These are phyloP conservation scores for Tolmerus cingulatus DNA, from an alignment of 2,888 invertebrate genomes.

Conservation along the genomic window DNA sequence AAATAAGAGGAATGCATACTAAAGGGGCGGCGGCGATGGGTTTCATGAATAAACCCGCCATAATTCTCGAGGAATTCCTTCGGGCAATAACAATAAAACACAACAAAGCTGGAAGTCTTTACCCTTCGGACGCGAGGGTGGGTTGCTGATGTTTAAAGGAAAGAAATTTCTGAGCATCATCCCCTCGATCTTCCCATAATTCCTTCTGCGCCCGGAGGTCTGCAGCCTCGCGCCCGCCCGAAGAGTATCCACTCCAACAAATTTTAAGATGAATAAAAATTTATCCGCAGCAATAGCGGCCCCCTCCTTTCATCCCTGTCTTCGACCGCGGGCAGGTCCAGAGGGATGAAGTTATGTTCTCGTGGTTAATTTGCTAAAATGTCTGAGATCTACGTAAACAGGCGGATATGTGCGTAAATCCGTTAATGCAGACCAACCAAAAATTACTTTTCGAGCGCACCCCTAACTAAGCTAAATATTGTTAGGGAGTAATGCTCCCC, in stretches of 20 bases:
- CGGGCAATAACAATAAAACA: slow-evolving; percentile 46
- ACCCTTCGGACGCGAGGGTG: slow-evolving; percentile 18
- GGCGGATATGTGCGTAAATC: slow-evolving; percentile 30
- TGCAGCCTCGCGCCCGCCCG: neutral
- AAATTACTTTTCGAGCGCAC: slow-evolving; percentile 10
- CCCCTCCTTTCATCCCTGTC: neutral
- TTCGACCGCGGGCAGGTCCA: slow-evolving; percentile 18
- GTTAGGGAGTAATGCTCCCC: neutral
- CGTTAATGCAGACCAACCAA: slow-evolving; percentile 29
- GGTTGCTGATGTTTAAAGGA: slow-evolving; percentile 17
- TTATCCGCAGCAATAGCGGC: slow-evolving; percentile 13
- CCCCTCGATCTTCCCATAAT: neutral
- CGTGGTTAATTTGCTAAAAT: slow-evolving; percentile 47
- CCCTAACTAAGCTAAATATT: neutral
- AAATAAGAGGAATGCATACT: slow-evolving; percentile 46
- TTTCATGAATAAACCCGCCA: slow-evolving; percentile 45
- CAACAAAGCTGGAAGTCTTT: slow-evolving; percentile 44
- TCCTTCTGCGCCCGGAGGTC: neutral
- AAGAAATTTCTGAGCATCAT: neutral
- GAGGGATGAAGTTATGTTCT: slow-evolving; percentile 38
- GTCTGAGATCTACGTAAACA: slow-evolving; percentile 38
- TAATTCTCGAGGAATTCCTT: slow-evolving; percentile 47
- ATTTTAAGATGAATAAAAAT: slow-evolving; percentile 37
- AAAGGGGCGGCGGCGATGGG: slow-evolving; percentile 18
- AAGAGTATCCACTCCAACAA: slow-evolving; percentile 1